Percentiles rank a stretch among this genome's conserved stretches.
phyloP scores from a whole-genome alignment of 2,797 vertebrate species.

The Halcyon smyrnensis region DNA sequence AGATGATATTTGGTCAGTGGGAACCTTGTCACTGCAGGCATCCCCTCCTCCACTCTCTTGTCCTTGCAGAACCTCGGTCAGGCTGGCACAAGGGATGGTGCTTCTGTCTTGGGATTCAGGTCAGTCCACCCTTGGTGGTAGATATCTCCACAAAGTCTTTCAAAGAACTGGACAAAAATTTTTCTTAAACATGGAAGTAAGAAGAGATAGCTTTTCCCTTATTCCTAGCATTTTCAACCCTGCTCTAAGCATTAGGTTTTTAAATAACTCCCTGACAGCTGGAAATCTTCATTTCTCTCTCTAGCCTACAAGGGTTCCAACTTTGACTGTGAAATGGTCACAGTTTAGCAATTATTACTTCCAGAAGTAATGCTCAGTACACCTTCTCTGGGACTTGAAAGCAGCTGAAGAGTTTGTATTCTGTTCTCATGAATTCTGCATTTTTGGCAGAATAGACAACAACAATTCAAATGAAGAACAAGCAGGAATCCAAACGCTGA shows the following conservation, averaged over 20 bases:
- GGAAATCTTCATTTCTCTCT: not conserved
- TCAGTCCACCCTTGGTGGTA: not conserved
- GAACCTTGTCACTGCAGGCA: not conserved
- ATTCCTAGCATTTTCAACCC: not conserved
- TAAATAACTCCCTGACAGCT: not conserved
- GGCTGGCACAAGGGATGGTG: not conserved
- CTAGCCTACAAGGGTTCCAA: not conserved
- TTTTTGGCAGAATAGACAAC: not conserved
- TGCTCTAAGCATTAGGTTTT: not conserved
- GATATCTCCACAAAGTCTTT: not conserved
- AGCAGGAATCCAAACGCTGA: not conserved
- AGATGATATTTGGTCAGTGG: not conserved
- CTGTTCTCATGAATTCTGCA: not conserved
- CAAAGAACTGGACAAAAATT: not conserved
- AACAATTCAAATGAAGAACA: not conserved
- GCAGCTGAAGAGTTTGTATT: not conserved
- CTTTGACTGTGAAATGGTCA: not conserved
- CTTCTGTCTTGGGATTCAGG: not conserved
- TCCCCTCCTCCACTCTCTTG: not conserved
- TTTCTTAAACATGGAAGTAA: not conserved
- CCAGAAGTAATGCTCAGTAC: not conserved
- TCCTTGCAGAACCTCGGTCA: not conserved
- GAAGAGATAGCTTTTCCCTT: not conserved
- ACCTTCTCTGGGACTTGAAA: not conserved
- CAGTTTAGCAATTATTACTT: not conserved